Base-by-base conservation (phyloP, 2,888 invertebrate genomes). In the Argyresthia goedartella region DNA sequence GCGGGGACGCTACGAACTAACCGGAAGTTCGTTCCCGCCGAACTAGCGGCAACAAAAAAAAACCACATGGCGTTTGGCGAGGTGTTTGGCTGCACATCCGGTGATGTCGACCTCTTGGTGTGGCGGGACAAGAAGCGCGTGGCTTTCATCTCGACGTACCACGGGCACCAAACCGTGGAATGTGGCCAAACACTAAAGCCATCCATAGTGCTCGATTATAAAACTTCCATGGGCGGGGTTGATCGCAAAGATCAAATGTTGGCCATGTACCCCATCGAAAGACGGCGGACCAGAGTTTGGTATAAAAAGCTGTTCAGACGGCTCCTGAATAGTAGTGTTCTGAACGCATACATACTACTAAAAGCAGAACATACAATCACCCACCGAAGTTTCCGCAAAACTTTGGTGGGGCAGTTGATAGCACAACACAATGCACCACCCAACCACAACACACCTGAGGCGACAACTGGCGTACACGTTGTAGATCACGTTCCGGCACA, bases 71-170 rank as follows among this genome's bases (percentile, higher is more conserved):
- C 3, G n/a, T 11, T 2, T 6, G 51, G 39, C 4, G 13, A 51
- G 13, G 11, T 51, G 43, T 1, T 36, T n/a, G 56, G 53, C 8
- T 53, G 52, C 53, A 56, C 58, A 1, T 57, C 57, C 6, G 57
- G 47, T n/a, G 47, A 47, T 25, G 52, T 46, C 2, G 47, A 52
- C 10, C 4, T 52, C 73, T 53, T 76, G 74, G 11, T 71, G 69
- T 45, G 69, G 52, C 2, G 57, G 55, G 8, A 52, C 16, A 49
- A 34, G n/a, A 49, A 44, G 39, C 43, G 13, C 14, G 49, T 52
- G 1, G 49, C 35, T 11, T 16, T 52, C 1, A 52, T 52, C 11
- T 52, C 52, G 16, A 52, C 52, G 11, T 52, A 52, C 16, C 52
- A 52, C 25, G 52, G 52, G 4, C 14, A 14, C 6, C 14, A 35